phyloP scores from a whole-genome alignment of 2,113 vertebrate genomes.

The human (Homo sapiens) region DNA sequence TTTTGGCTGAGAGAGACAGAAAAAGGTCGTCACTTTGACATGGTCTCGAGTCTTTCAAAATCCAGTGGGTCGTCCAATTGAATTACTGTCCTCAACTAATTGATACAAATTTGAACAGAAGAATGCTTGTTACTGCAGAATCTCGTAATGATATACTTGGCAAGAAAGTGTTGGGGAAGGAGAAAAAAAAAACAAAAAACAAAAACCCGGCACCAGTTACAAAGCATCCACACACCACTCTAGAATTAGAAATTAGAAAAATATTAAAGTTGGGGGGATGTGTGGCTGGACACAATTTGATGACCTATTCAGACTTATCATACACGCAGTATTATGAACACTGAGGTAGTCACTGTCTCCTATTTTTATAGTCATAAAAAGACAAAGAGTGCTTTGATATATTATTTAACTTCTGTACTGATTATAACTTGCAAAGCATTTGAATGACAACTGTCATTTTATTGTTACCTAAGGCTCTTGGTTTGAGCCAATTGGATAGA shows the following conservation, averaged over 20 bases:
- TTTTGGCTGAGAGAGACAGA: constrained; percentile 87
- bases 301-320: constrained; percentile 19
- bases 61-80: constrained; percentile 91
- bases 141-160: constrained; percentile 92
- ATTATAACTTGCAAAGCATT: constrained; percentile 22
- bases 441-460: constrained; percentile 59
- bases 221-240: constrained; percentile 64
- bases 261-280: not conserved
- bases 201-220: constrained; percentile 71
- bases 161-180: constrained; percentile 83
- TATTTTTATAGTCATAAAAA: constrained; percentile 29
- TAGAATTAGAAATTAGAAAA: constrained; percentile 62
- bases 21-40: constrained; percentile 91
- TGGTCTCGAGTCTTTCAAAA: constrained; percentile 90
- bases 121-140: constrained; percentile 95
- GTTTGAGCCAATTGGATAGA: not conserved
- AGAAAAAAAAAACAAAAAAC: constrained; percentile 77
- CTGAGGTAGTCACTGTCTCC: not conserved
- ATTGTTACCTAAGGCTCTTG: not conserved
- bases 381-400: constrained; percentile 27
- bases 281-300: not conserved
- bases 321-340: not conserved
- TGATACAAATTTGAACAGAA: constrained; percentile 96
- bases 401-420: constrained; percentile 40
- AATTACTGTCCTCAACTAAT: constrained; percentile 96